Evolutionary conservation across 2,888 invertebrate genomes (phyloP), one percentile per base, ranked within the genome.

Genomic region (Coelogynopora nodosa): DNA sequence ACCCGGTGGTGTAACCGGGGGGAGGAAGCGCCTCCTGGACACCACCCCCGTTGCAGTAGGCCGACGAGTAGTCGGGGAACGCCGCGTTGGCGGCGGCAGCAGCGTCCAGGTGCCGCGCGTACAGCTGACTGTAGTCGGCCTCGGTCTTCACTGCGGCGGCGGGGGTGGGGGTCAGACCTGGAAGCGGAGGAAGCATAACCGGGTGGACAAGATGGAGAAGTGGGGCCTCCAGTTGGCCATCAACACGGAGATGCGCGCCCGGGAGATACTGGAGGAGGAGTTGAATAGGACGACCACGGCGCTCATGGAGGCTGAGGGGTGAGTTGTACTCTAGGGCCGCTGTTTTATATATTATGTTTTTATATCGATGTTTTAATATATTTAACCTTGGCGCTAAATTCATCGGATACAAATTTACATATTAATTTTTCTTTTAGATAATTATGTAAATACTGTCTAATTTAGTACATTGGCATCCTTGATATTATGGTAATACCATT

Each of bases 201-300:
- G 97, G 90, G 93, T 98, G 88, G 97, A 97, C 92, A 98, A 98
- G 93, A 98, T 97, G 97, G 97, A 98, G 92, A 93, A 74, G 74
- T 74, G 74, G 74, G 74, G 74, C 91, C 93, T 98, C 87, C 97
- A 98, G 92, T 96, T 97, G 89, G 96, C 95, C 85, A 26, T 85
- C 26, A 67, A 85, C n/a, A 29, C 85, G n/a, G 85, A 85, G 67
- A 85, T 67, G 29, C 18, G 30, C 26, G 85, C 85, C 1, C 2
- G 80, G 67, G 85, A 67, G 23, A 67, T 67, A 2, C 23, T 85
- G 67, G 80, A 81, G 10, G 67, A 82, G n/a, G 67, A 85, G 67
- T 84, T 85, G 30, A 85, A 67, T 81, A 67, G 29, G 27, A 23
- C 82, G 2, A 82, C 30, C n/a, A 31, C 82, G 23, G 5, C 30